phyloP scores from a whole-genome alignment of 2,797 vertebrate genomes.

The Myotis myotis region DNA sequence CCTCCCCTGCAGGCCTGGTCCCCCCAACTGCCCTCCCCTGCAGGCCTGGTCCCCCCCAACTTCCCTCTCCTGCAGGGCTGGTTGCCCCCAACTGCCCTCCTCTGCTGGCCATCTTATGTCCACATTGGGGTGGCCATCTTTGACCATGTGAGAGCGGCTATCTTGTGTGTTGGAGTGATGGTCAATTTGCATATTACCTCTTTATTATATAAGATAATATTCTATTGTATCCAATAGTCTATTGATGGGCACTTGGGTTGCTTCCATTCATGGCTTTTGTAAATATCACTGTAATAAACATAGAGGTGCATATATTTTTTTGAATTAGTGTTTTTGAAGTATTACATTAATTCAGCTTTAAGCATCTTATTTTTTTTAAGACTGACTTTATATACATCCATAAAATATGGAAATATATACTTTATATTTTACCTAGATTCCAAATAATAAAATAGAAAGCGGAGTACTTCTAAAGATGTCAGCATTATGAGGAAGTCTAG shows the following conservation, averaged over 20 bases:
- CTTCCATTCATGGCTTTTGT: background rate
- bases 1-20: no score
- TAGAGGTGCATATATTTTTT: background rate
- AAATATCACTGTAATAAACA: background rate
- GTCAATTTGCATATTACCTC: no score
- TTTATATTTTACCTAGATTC: background rate
- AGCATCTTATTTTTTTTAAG: constrained; percentile 16
- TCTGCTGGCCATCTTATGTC: no score
- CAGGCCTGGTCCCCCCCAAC: no score
- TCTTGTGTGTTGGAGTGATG: no score
- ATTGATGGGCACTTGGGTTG: background rate
- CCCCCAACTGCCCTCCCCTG: no score
- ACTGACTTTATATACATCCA: background rate
- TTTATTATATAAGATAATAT: background rate
- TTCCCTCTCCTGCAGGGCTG: no score
- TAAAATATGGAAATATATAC: background rate
- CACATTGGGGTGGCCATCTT: no score
- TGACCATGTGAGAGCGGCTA: no score
- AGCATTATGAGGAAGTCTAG: background rate
- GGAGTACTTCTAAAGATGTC: background rate
- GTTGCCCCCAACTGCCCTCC: no score
- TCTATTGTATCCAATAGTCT: background rate
- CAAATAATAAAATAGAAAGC: constrained; percentile 13
- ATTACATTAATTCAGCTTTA: background rate
- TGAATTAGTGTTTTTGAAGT: background rate